These are phyloP conservation scores for Leptobrachium ailaonicum DNA, from an alignment of 2,113 vertebrate species.

Conservation along the genomic window DNA sequence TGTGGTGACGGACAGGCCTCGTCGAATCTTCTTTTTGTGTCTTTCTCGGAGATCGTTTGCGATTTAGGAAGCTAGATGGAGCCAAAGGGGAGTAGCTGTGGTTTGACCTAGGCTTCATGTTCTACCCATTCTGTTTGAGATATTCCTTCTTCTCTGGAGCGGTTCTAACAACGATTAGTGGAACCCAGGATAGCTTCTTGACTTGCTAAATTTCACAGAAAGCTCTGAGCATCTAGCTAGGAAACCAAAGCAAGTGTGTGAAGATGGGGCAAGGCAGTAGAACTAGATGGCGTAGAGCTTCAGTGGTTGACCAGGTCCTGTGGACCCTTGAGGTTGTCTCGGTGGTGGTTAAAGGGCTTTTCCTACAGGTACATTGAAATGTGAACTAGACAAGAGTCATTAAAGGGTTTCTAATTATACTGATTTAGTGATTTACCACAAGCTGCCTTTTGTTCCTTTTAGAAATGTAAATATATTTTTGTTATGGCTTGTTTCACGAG, in stretches of 20 bases:
- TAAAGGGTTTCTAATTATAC: constrained; percentile 75
- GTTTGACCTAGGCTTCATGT: too few species aligned
- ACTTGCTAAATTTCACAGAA: constrained; percentile 65
- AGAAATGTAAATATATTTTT: constrained; percentile 65
- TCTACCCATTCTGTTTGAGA: not conserved
- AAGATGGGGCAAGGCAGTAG: constrained; percentile 60
- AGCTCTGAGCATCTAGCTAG: constrained; percentile 65
- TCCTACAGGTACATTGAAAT: constrained; percentile 70
- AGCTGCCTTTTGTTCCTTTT: constrained; percentile 82
- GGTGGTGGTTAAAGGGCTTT: constrained; percentile 74
- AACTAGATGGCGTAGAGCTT: constrained; percentile 59
- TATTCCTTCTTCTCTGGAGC: not conserved
- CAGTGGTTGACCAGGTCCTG: constrained; percentile 56
- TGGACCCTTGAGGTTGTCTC: constrained; percentile 55
- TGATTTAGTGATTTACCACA: constrained; percentile 72
- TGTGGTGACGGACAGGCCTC: not conserved
- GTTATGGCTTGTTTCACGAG: constrained; percentile 69
- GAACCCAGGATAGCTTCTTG: constrained; percentile 61
- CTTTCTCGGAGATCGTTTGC: not conserved
- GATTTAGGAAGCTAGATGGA: not conserved
- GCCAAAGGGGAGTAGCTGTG: not conserved
- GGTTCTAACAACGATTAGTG: constrained; percentile 7
- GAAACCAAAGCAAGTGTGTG: constrained; percentile 84
- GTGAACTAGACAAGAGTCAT: constrained; percentile 74
- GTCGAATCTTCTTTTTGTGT: not conserved